A percentile compares a stretch with the other conserved stretches of the same genome.
These are phyloP conservation scores for Coregonus clupeaformis DNA, from an alignment of 2,113 vertebrate genomes.

Conservation along the genomic window DNA sequence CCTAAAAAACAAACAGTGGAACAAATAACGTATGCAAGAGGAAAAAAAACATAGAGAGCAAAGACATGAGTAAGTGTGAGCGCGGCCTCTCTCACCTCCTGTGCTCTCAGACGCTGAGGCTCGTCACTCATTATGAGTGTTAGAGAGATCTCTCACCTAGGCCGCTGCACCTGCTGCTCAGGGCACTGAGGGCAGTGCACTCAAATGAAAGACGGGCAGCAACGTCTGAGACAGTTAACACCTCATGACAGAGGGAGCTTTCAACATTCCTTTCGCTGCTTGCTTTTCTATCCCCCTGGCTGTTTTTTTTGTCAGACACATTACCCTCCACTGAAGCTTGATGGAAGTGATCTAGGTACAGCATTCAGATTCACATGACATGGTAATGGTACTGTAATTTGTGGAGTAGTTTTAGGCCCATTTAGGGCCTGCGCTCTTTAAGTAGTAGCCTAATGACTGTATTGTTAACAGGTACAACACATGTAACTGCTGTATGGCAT, in stretches of 20 bases:
- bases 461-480: no score
- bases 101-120: constrained; percentile 11
- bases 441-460: no score
- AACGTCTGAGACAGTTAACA: constrained; percentile 10
- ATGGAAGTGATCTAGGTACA: constrained; percentile 15
- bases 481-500: no score
- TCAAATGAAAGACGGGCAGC: constrained; percentile 18
- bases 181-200: not conserved
- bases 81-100: constrained; percentile 1
- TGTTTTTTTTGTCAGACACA: constrained; percentile 4
- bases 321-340: not conserved
- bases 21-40: not conserved
- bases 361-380: no score
- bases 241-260: constrained; percentile 14
- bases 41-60: no score
- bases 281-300: constrained; percentile 1
- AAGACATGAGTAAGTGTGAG: not conserved
- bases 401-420: no score
- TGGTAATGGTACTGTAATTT: no score
- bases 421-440: no score
- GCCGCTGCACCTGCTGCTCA: constrained; percentile 44
- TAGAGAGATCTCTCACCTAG: constrained; percentile 44
- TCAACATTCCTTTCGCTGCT: not conserved
- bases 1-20: not conserved
- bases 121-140: constrained; percentile 55